Percentiles rank a stretch among this genome's conserved stretches.
Evolutionary conservation across 2,888 invertebrate genomes (phyloP).

Genomic region (Argyra leucocephala): DNA sequence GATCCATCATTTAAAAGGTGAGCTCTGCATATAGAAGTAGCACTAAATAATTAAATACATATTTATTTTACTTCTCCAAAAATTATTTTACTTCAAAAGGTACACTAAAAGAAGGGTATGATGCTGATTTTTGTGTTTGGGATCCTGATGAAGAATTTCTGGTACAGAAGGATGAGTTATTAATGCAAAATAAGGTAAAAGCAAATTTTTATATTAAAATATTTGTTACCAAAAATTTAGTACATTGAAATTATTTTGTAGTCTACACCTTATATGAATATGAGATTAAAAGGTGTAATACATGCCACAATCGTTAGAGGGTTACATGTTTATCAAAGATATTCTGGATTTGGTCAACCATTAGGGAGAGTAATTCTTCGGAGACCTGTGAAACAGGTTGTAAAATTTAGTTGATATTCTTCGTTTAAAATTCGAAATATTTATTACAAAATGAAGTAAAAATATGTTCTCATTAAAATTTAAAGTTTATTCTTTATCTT

Average conservation of each 20-base stretch:
- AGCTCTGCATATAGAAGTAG: slow-evolving; percentile 24
- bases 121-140: slow-evolving; percentile 66
- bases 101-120: slow-evolving; percentile 49
- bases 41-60: too few species aligned
- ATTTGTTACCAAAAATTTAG: slow-evolving; percentile 15
- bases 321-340: slow-evolving; percentile 48
- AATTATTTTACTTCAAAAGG: not conserved
- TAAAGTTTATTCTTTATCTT: too few species aligned
- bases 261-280: slow-evolving; percentile 58
- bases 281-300: slow-evolving; percentile 52
- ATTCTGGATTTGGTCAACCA: slow-evolving; percentile 40
- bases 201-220: not conserved
- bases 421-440: too few species aligned
- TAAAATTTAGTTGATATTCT: slow-evolving; percentile 38
- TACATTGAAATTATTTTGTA: slow-evolving; percentile 35
- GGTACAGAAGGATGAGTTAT: slow-evolving; percentile 50
- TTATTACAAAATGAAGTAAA: too few species aligned
- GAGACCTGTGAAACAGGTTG: slow-evolving; percentile 36
- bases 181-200: slow-evolving; percentile 59
- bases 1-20: slow-evolving; percentile 53
- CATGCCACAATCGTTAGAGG: slow-evolving; percentile 58
- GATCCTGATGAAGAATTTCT: slow-evolving; percentile 53
- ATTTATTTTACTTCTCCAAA: not conserved
- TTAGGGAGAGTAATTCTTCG: slow-evolving; percentile 38
- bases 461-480: too few species aligned